Base-by-base conservation (phyloP, 2,888 invertebrate species). In the Gibbula magus region DNA sequence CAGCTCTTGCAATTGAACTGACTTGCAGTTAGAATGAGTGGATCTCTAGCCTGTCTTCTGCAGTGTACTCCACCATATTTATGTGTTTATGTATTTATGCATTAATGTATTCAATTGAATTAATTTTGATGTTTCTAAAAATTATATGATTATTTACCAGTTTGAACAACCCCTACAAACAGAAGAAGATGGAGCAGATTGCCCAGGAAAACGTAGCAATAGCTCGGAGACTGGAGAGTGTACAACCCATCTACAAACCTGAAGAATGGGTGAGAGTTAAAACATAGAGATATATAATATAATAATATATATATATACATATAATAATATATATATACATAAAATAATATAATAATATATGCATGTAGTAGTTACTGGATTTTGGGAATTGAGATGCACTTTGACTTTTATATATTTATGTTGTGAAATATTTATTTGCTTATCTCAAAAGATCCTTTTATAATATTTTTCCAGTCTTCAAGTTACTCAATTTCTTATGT, bases 201-300 rank as follows among this genome's bases (percentile, higher is more conserved):
- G 87, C 88, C 16, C 81, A 86, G 61, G 88, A 91, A 79, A 91
- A 91, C 77, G 56, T 88, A n/a, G 84, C 86, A 13, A 89, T 91
- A 35, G 91, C 91, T n/a, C 82, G 85, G 52, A 83, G 89, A 22
- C 81, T 91, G 66, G 89, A 91, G 70, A 82, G 81, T 39, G 89
- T 89, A 1, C 83, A 80, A 79, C 91, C 91, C 0, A 83, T 85
- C 2, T 88, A 90, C 66, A 83, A 86, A 73, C 82, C 83, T 0
- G 82, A 85, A 10, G 81, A 87, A 76, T 89, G 89, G 89, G 91
- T 91, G 79, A 81, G 88, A 79, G 35, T 10, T 10, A n/a, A 20
- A 18, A 35, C 35, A 73, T 32, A 8, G n/a, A n/a, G n/a, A n/a
- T n/a, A n/a, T n/a, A n/a, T n/a, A n/a, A 20, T 77, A 66, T 61